Evolutionary conservation across 2,797 vertebrate species (phyloP).

Genomic region (Alca torda): DNA sequence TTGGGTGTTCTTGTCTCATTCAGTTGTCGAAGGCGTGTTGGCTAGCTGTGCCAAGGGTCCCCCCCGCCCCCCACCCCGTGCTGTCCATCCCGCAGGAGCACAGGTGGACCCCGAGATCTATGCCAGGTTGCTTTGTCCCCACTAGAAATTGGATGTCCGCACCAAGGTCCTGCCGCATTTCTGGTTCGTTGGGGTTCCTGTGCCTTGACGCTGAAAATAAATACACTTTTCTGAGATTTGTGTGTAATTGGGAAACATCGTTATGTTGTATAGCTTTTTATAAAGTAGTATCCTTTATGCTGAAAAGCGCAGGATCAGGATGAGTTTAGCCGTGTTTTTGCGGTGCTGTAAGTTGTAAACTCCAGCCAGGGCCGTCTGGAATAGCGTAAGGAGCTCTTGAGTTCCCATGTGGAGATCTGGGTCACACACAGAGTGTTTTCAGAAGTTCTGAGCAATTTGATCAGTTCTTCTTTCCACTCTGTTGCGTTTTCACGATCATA

Average conservation of each 20-base stretch:
- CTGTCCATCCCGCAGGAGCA: fast-evolving
- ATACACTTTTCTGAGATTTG: background rate
- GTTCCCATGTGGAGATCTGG: background rate
- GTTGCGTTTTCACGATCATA: fast-evolving
- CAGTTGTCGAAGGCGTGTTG: fast-evolving
- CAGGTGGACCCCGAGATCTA: background rate
- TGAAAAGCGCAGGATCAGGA: background rate
- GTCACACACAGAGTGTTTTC: background rate
- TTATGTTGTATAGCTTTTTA: background rate
- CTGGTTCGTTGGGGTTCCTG: background rate
- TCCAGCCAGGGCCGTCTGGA: background rate
- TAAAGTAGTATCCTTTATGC: background rate
- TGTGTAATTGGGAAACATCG: fast-evolving
- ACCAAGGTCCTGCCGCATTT: fast-evolving
- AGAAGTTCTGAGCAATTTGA: background rate
- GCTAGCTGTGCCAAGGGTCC: background rate
- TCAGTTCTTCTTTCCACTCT: background rate
- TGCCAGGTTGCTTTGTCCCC: background rate
- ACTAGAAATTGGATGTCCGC: background rate
- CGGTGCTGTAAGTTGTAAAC: background rate
- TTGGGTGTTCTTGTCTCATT: background rate
- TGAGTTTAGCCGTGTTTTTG: background rate
- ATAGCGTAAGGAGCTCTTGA: background rate
- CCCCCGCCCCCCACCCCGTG: fast-evolving
- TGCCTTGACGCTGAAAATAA: background rate